A percentile compares a stretch with the other conserved stretches of the same genome.
Conservation (phyloP, 2,113 vertebrate genomes). For the Eurystomus gularis region DNA sequence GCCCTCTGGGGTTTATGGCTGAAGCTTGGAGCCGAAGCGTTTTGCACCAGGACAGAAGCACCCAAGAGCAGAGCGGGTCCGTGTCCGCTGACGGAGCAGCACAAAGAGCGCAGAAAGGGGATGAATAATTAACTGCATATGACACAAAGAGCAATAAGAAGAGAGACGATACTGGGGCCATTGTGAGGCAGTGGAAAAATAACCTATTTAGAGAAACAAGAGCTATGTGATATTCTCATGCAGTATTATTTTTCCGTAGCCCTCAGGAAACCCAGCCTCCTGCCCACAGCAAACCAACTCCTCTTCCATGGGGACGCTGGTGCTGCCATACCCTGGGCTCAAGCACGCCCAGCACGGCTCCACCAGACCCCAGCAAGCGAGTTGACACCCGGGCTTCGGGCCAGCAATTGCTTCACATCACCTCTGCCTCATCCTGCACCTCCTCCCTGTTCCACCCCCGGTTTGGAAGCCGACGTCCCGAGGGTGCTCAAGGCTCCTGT, state of each 20-base stretch:
- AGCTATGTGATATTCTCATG: conserved; percentile 23
- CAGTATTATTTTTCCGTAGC: conserved; percentile 53
- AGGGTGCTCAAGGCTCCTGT: background rate
- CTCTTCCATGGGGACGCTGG: background rate
- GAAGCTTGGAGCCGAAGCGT: rapidly evolving
- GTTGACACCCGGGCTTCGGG: background rate
- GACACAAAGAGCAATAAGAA: conserved; percentile 52
- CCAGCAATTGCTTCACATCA: rapidly evolving
- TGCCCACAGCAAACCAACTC: background rate
- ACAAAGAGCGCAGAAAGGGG: background rate
- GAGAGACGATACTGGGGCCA: conserved; percentile 54
- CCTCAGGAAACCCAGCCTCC: background rate
- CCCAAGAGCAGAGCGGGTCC: background rate
- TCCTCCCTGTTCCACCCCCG: background rate
- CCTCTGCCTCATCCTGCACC: background rate
- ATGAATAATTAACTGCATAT: conserved; percentile 73
- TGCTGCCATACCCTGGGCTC: background rate
- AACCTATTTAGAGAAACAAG: conserved; percentile 62
- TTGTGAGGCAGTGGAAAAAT: conserved; percentile 63
- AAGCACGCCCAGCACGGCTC: background rate
- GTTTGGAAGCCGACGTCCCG: background rate
- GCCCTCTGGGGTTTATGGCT: background rate
- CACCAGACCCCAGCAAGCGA: rapidly evolving
- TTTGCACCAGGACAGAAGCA: background rate
- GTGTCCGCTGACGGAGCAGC: background rate